Conservation (phyloP, 2,888 invertebrate species). For the Junonia oenone region DNA sequence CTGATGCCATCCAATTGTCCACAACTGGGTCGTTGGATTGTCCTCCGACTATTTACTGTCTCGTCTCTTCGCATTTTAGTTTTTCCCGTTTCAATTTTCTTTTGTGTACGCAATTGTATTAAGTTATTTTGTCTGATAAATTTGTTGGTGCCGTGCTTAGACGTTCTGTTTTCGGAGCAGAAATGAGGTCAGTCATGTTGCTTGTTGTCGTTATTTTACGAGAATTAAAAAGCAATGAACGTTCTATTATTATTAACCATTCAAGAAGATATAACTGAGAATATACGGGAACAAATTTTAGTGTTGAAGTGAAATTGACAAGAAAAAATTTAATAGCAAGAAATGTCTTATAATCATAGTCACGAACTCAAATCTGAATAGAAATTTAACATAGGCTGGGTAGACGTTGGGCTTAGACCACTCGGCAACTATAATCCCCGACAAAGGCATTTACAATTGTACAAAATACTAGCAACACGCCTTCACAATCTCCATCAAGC, state of each 20-base stretch:
- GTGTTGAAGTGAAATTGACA: background rate
- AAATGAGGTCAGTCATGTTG: slow-evolving; percentile 12
- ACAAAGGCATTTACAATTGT: slow-evolving; percentile 40
- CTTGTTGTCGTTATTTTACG: slow-evolving; percentile 2
- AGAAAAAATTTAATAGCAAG: background rate
- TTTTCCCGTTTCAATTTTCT: slow-evolving; percentile 68
- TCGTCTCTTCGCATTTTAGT: slow-evolving; percentile 49
- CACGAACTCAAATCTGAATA: slow-evolving; percentile 22
- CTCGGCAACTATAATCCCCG: slow-evolving; percentile 46
- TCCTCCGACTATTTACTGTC: slow-evolving; percentile 56
- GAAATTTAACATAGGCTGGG: slow-evolving; percentile 4
- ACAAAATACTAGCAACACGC: slow-evolving; percentile 48
- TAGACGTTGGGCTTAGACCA: slow-evolving; percentile 28
- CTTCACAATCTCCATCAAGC: slow-evolving; percentile 54
- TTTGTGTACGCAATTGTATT: slow-evolving; percentile 57
- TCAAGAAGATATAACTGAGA: background rate
- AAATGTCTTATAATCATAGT: background rate
- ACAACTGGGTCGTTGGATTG: slow-evolving; percentile 71
- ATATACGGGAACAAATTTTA: background rate
- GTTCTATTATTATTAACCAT: background rate
- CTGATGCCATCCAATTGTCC: slow-evolving; percentile 72
- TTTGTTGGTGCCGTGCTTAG: slow-evolving; percentile 34
- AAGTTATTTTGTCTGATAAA: slow-evolving; percentile 52
- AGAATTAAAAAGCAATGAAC: background rate
- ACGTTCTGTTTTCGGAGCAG: slow-evolving; percentile 21